Base-by-base conservation (phyloP, 2,113 vertebrate genomes). In the Theropithecus gelada region DNA sequence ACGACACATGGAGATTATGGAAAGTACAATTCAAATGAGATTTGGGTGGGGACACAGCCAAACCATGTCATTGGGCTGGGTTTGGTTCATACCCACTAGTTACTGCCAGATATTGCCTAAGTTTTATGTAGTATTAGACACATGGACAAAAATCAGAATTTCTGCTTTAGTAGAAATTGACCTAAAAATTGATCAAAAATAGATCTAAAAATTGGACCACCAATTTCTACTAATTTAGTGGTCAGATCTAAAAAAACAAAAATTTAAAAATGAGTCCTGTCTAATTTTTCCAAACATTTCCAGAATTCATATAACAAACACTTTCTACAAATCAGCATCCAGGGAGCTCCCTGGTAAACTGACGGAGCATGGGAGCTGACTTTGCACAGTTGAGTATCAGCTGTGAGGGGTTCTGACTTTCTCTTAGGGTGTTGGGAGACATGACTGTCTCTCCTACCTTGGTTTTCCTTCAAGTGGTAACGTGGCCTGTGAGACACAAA, bases 401-500 rank as follows among this genome's bases (percentile, higher is more conserved):
- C 23, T 11, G 14, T 25, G 45, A 64, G 22, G 40, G 32, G 4
- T 12, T 14, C 6, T 8, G 0, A 16, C 13, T 38, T 52, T 52
- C 8, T 68, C 64, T 17, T 87, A 11, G 1, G 22, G 32, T 38
- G 30, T 12, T 16, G 45, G 64, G 40, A 50, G 8, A 12, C 13
- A 35, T 5, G 30, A 17, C 61, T 8, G 17, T 43, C n/a, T 10
- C 32, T 70, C 80, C 52, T 6, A 27, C 23, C 25, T 23, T 48
- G 6, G 4, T 52, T 22, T 32, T 57, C 25, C 32, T 68, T 38
- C 13, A 16, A 6, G 13, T 18, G 12, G 14, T 6, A 30, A n/a
- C 0, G 20, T 32, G 12, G 12, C 59, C 59, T 12, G 1, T 5
- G 61, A 59, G 35, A 35, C 7, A 2, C 27, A 11, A 3, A 48